Base-by-base conservation (phyloP, 2,113 vertebrate genomes). In the Pagrus major region DNA sequence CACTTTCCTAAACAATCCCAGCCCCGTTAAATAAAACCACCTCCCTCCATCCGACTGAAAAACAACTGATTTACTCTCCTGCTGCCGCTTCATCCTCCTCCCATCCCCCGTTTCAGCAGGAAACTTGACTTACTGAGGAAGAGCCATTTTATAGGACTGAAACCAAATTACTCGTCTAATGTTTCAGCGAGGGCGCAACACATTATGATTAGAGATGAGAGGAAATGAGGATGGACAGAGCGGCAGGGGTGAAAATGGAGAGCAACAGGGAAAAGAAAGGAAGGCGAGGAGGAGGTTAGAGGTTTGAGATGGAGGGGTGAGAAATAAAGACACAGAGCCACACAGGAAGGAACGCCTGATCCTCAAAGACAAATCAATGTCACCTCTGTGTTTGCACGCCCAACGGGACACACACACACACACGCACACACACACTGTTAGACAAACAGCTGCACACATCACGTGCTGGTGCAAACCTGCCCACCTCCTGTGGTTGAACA, bases 321-420 rank as follows among this genome's bases (percentile, higher is more conserved):
- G 67, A 59, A 55, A 49, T 33, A 39, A 25, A 78, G 31, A 44
- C 1, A n/a, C 9, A 39, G 35, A 65, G 59, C 27, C 44, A 47
- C 12, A 37, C n/a, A 55, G 71, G 80, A 29, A 42, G 61, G 12
- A 60, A 51, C 7, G 21, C n/a, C 35, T 73, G 39, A 20, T 65
- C 77, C 75, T 83, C 84, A 89, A 87, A 86, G 89, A 83, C 89
- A 67, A 78, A 71, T 80, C 87, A 92, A 89, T 86, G 88, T 91
- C 89, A 91, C 91, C 85, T 73, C 71, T 35, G 20, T 65, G 29
- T 85, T 6, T 67, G 58, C 76, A 68, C 35, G 4, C 25, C 21
- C 42, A 59, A 76, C 9, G 18, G 9, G 15, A 58, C 66, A 67
- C 65, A 70, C 71, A 63, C 73, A 67, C 80, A 76, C 73, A 71